Percentiles rank a stretch among this genome's conserved stretches.
phyloP scores from a whole-genome alignment of 2,113 vertebrate genomes.

The Epinephelus fuscoguttatus region DNA sequence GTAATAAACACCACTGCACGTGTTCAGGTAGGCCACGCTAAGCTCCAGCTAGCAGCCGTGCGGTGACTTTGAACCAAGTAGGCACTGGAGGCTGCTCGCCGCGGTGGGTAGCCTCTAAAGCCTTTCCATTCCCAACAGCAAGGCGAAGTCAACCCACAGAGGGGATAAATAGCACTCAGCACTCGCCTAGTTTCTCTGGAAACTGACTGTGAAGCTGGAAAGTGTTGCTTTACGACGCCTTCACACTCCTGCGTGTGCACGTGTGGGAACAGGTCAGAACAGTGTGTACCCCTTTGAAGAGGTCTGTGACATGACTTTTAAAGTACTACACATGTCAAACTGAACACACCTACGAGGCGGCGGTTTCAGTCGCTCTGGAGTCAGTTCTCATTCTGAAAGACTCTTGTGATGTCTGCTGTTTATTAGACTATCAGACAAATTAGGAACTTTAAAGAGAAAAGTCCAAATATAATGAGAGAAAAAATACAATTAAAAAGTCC shows the following conservation, averaged over 20 bases:
- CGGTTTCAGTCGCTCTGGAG: neutral
- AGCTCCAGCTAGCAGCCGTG: conserved; percentile 33
- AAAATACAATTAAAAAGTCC: neutral
- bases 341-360: neutral
- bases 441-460: neutral
- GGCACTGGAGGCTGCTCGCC: conserved; percentile 30
- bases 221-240: conserved; percentile 62
- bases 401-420: neutral
- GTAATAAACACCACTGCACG: neutral
- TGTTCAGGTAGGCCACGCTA: conserved; percentile 28
- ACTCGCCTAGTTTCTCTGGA: conserved; percentile 68
- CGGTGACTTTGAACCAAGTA: conserved; percentile 63
- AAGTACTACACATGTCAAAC: neutral
- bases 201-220: conserved; percentile 72
- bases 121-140: conserved; percentile 68
- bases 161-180: conserved; percentile 39
- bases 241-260: conserved; percentile 31
- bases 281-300: conserved; percentile 31
- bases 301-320: conserved; percentile 14
- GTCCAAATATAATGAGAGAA: neutral
- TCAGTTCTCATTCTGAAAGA: neutral
- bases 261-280: conserved; percentile 55
- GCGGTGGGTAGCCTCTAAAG: conserved; percentile 48
- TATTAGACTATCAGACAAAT: neutral
- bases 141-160: conserved; percentile 65